Evolutionary conservation across 2,113 vertebrate genomes (phyloP).

Genomic region (Chaetorhynchus papuensis): DNA sequence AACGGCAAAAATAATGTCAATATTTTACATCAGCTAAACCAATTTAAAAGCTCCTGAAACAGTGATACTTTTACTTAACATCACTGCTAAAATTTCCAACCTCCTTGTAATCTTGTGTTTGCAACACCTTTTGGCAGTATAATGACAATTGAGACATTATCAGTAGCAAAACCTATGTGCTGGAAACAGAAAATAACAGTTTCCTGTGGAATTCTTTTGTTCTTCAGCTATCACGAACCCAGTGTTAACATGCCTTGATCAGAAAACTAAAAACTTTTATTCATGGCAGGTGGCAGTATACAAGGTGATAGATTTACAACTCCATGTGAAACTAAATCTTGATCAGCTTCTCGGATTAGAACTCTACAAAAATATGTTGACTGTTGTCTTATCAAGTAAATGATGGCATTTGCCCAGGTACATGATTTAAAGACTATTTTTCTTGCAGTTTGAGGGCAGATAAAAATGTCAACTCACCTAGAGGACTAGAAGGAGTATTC

Average conservation of each 20-base stretch:
- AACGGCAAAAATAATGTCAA: constrained; percentile 1
- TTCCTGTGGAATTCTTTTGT: not conserved
- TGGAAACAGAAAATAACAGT: not conserved
- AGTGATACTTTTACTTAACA: not conserved
- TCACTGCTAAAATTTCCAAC: not conserved
- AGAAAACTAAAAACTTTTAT: not conserved
- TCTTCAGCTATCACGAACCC: not conserved
- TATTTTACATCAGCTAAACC: not conserved
- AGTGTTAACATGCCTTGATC: not conserved
- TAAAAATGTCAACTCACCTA: not conserved
- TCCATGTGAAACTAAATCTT: not conserved
- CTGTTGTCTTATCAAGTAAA: not conserved
- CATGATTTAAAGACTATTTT: not conserved
- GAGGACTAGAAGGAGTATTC: not conserved
- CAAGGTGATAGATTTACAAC: not conserved
- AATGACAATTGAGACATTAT: not conserved
- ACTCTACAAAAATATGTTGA: not conserved
- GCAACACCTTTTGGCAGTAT: not conserved
- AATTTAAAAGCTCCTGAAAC: constrained; percentile 1
- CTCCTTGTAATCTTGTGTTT: not conserved
- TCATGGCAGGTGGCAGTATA: not conserved
- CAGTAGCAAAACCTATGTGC: rapidly evolving
- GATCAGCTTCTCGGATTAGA: not conserved
- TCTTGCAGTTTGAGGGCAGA: not conserved
- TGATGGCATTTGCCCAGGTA: not conserved